These are phyloP conservation scores for Autographa gamma DNA, from an alignment of 2,888 invertebrate genomes.

Conservation along the genomic window DNA sequence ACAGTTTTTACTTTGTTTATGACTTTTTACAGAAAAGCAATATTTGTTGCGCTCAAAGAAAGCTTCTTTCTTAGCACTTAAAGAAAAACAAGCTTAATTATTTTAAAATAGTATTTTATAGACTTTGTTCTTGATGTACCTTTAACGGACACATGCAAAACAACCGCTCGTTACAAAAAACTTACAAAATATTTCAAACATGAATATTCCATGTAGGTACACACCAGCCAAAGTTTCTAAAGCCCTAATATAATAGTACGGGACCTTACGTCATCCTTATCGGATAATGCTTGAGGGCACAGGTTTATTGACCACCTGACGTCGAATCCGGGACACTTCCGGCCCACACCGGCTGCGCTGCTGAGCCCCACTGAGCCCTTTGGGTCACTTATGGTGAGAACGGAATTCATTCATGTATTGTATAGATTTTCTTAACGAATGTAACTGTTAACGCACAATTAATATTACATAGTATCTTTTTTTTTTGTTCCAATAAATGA, in stretches of 20 bases:
- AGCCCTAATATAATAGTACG: slow-evolving; percentile 20
- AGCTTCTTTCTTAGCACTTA: no score
- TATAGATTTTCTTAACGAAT: no score
- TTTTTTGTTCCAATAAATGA: no score
- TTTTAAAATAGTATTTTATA: no score
- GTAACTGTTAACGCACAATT: no score
- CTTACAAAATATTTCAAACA: background rate
- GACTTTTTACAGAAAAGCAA: no score
- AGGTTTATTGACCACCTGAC: slow-evolving; percentile 58
- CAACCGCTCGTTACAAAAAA: background rate
- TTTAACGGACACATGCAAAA: no score
- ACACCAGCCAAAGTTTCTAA: background rate
- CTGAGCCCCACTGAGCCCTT: background rate
- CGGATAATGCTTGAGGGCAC: slow-evolving; percentile 45
- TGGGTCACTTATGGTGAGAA: background rate
- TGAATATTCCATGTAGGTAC: background rate
- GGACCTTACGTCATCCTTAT: slow-evolving; percentile 25
- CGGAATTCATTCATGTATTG: background rate
- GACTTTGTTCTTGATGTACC: no score
- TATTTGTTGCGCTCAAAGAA: no score
- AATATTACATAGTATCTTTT: no score
- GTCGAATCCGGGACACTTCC: slow-evolving; percentile 49
- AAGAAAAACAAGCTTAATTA: no score
- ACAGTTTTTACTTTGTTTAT: background rate
- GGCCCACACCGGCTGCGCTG: slow-evolving; percentile 34